Evolutionary conservation across 2,888 invertebrate genomes (phyloP).

Genomic region (Ceriagrion tenellum): DNA sequence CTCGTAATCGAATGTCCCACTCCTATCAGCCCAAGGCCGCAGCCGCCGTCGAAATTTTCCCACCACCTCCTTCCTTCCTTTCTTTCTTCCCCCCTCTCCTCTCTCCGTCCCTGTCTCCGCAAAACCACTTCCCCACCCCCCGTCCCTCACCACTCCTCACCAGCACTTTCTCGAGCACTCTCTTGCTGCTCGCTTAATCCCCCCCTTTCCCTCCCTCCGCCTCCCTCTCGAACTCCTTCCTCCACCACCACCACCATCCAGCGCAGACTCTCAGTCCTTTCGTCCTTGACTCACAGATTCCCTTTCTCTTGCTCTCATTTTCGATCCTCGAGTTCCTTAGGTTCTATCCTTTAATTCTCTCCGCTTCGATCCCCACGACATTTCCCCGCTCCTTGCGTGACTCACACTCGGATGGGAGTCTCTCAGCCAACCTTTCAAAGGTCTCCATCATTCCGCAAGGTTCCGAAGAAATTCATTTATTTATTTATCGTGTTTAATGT

Average conservation of each 20-base stretch:
- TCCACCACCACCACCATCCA: background rate
- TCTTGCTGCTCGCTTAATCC: no score
- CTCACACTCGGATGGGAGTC: background rate
- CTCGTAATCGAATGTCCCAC: constrained; percentile 44
- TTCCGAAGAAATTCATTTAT: no score
- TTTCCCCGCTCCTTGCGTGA: no score
- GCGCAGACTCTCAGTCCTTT: constrained; percentile 8
- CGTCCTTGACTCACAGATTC: constrained; percentile 23
- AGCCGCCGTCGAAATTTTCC: background rate
- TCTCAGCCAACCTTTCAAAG: background rate
- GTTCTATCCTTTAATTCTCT: constrained; percentile 38
- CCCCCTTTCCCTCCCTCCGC: background rate
- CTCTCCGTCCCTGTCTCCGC: background rate
- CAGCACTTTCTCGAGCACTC: background rate
- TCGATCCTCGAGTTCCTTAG: constrained; percentile 5
- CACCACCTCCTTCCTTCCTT: background rate
- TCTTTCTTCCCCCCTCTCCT: background rate
- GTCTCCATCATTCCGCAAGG: no score
- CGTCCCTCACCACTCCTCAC: constrained; percentile 10
- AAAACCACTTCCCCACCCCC: background rate
- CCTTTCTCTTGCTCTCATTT: constrained; percentile 1
- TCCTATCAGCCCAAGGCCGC: background rate
- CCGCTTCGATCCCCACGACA: background rate
- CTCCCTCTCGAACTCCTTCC: background rate
- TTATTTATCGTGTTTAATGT: no score